A percentile compares a stretch with the other conserved stretches of the same genome.
These are phyloP conservation scores for Merops nubicus DNA, from an alignment of 2,113 vertebrate species.

Conservation along the genomic window DNA sequence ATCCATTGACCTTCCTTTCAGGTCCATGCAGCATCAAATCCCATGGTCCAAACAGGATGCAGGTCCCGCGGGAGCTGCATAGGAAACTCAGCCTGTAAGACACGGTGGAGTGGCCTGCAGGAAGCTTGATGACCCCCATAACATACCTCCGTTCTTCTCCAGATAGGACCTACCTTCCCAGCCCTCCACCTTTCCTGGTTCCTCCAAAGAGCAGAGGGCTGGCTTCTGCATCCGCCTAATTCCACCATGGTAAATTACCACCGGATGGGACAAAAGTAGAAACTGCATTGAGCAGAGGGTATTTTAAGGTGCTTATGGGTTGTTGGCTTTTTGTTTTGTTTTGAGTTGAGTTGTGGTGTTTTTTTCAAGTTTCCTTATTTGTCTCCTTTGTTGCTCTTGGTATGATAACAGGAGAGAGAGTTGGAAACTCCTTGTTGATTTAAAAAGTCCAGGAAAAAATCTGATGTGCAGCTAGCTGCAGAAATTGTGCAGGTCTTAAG, in stretches of 20 bases:
- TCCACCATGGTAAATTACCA: not conserved
- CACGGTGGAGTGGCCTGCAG: not conserved
- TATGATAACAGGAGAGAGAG: not conserved
- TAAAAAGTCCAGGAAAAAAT: not conserved
- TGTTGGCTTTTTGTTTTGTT: not conserved
- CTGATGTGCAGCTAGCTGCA: not conserved
- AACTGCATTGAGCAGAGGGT: not conserved
- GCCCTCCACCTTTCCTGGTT: constrained; percentile 9
- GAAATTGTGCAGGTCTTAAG: not conserved
- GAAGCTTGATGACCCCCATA: not conserved
- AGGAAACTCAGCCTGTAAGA: not conserved
- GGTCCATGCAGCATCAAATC: not conserved
- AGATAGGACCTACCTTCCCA: not conserved
- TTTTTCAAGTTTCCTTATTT: not conserved
- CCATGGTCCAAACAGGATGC: constrained; percentile 4
- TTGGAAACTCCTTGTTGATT: not conserved
- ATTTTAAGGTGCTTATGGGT: not conserved
- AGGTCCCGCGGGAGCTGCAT: not conserved
- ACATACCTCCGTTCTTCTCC: not conserved
- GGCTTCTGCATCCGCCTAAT: not conserved
- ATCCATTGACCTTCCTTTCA: not conserved
- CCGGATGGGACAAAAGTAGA: constrained; percentile 28
- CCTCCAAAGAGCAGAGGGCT: constrained; percentile 1
- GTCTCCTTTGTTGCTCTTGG: constrained; percentile 20
- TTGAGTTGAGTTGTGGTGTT: not conserved